Evolutionary conservation across 2,888 invertebrate species (phyloP).

Genomic region (Toxonevra muliebris): DNA sequence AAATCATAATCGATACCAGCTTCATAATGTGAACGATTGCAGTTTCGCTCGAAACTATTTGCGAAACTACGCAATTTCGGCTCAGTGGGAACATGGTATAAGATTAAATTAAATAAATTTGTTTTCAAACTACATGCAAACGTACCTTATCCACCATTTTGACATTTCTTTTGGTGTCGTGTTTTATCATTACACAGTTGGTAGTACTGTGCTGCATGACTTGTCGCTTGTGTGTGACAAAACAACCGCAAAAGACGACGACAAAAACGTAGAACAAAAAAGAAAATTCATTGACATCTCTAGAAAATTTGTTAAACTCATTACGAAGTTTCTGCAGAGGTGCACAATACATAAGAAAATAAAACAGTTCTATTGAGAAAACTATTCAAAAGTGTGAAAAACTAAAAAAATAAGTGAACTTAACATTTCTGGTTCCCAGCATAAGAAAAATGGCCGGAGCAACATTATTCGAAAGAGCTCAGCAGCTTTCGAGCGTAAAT

Average conservation of each 20-base stretch:
- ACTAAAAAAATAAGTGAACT: background rate
- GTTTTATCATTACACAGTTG: conserved; percentile 33
- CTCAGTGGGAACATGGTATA: no score
- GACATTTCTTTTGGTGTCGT: background rate
- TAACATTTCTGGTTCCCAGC: conserved; percentile 28
- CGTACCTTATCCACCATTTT: background rate
- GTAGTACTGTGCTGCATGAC: conserved; percentile 57
- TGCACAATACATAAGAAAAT: conserved; percentile 15
- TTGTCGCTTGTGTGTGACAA: conserved; percentile 53
- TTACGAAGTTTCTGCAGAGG: conserved; percentile 36
- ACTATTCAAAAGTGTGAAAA: background rate
- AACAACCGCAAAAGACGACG: conserved; percentile 42
- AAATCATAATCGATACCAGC: no score
- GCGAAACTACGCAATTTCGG: no score
- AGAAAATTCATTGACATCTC: conserved; percentile 31
- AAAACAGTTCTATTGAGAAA: conserved; percentile 18
- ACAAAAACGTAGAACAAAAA: conserved; percentile 47
- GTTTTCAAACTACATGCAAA: no score
- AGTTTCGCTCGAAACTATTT: no score
- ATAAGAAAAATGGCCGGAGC: conserved; percentile 81
- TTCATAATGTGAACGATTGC: no score
- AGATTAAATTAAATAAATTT: no score
- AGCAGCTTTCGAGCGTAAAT: conserved; percentile 78
- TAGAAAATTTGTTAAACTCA: conserved; percentile 42
- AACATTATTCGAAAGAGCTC: conserved; percentile 87